Percentiles rank a stretch among this genome's conserved stretches.
phyloP scores from a whole-genome alignment of 2,797 vertebrate genomes.

The Myotis myotis region DNA sequence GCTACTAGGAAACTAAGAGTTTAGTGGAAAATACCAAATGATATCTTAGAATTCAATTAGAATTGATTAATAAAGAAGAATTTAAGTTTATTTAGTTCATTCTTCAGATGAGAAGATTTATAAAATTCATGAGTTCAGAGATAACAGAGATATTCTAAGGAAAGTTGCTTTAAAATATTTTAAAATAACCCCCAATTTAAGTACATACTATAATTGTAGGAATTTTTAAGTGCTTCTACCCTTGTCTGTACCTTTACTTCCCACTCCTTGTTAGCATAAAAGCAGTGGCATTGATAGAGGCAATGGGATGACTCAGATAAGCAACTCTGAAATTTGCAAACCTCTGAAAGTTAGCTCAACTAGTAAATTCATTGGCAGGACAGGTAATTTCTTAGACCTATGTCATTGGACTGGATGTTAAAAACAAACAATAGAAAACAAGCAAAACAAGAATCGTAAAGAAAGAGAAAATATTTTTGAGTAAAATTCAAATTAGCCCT shows the following conservation, averaged over 20 bases:
- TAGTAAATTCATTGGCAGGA: not conserved
- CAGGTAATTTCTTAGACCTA: not conserved
- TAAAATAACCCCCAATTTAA: not conserved
- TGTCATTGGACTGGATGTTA: not conserved
- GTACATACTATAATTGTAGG: not conserved
- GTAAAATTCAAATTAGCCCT: not conserved
- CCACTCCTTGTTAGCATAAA: not conserved
- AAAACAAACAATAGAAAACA: not conserved
- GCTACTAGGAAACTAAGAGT: not conserved
- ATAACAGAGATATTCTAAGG: not conserved
- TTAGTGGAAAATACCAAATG: conserved; percentile 28
- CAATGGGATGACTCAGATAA: not conserved
- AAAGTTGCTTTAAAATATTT: not conserved
- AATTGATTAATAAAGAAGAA: conserved; percentile 25
- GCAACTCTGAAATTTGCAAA: not conserved
- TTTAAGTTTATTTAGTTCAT: conserved; percentile 28
- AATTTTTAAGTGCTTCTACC: not conserved
- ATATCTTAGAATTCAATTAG: not conserved
- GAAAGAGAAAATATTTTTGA: not conserved
- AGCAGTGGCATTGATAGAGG: not conserved
- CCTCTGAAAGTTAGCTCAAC: not conserved
- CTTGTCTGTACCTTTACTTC: not conserved
- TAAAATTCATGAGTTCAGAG: conserved; percentile 10
- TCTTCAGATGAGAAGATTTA: conserved; percentile 23
- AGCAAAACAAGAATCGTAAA: not conserved